Evolutionary conservation across 2,888 invertebrate species (phyloP).

Genomic region (Blera fallax): DNA sequence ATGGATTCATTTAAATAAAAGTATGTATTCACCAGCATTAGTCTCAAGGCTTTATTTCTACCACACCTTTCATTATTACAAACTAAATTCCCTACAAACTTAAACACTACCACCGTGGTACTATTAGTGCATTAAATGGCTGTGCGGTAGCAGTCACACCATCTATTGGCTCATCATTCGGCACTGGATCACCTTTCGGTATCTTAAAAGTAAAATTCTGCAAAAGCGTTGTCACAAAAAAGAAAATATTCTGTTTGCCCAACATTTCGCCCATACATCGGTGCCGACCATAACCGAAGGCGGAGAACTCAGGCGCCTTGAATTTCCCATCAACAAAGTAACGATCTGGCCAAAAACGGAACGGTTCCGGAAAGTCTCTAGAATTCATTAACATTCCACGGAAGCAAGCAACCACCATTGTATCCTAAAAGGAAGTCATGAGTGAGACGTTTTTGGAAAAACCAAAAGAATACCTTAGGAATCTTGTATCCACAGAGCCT

Average conservation of each 20-base stretch:
- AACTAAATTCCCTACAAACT: no score
- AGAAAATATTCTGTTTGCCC: slow-evolving; percentile 89
- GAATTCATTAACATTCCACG: slow-evolving; percentile 88
- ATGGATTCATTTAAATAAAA: no score
- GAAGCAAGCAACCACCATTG: slow-evolving; percentile 90
- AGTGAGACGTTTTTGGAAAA: background rate
- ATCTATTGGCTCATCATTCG: slow-evolving; percentile 87
- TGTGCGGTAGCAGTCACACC: slow-evolving; percentile 90
- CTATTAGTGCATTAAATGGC: slow-evolving; percentile 87
- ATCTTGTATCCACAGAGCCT: slow-evolving; percentile 87
- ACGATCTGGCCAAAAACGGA: slow-evolving; percentile 89
- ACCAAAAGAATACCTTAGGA: slow-evolving; percentile 85
- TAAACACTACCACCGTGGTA: slow-evolving; percentile 80
- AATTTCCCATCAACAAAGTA: slow-evolving; percentile 86
- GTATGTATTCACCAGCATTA: no score
- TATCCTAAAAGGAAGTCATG: slow-evolving; percentile 84
- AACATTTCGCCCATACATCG: slow-evolving; percentile 92
- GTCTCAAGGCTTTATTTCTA: no score
- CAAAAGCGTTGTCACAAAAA: slow-evolving; percentile 88
- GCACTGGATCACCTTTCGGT: slow-evolving; percentile 85
- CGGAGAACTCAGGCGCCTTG: slow-evolving; percentile 87
- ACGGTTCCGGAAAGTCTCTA: slow-evolving; percentile 86
- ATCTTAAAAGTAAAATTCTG: slow-evolving; percentile 88
- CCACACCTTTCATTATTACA: no score
- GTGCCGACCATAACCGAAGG: slow-evolving; percentile 90